Evolutionary conservation across 2,888 invertebrate species (phyloP).

Genomic region (Pinctada fucata): DNA sequence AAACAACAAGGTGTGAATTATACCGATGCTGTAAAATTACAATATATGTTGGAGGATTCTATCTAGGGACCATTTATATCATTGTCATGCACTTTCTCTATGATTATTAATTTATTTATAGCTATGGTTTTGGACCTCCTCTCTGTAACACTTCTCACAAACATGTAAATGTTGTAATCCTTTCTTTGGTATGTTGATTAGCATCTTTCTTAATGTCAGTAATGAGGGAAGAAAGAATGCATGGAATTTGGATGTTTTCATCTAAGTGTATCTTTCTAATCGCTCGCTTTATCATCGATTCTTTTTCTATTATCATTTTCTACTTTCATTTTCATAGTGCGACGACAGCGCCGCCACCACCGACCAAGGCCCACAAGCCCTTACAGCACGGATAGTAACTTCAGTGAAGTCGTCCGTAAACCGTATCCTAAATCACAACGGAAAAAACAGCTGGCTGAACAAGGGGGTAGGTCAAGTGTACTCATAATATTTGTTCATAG

Average conservation of each 20-base stretch:
- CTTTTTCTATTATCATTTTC: background rate
- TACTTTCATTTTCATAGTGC: conserved; percentile 41
- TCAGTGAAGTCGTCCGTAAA: conserved; percentile 73
- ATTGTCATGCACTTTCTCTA: too few relatives aligned
- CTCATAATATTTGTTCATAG: background rate
- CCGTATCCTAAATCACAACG: conserved; percentile 76
- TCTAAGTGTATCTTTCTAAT: too few relatives aligned
- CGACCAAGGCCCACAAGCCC: conserved; percentile 74
- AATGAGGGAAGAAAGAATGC: too few relatives aligned
- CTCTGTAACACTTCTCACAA: too few relatives aligned
- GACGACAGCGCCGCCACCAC: conserved; percentile 54
- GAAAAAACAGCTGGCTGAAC: conserved; percentile 71
- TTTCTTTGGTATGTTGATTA: too few relatives aligned
- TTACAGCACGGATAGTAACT: conserved; percentile 77
- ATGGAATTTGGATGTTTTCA: too few relatives aligned
- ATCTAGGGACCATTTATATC: too few relatives aligned
- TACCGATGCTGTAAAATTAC: background rate
- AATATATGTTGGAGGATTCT: too few relatives aligned
- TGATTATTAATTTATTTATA: too few relatives aligned
- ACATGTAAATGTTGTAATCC: too few relatives aligned
- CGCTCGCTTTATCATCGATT: background rate
- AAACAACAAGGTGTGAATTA: conserved; percentile 44
- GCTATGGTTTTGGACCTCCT: too few relatives aligned
- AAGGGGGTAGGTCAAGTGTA: conserved; percentile 49
- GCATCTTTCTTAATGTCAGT: too few relatives aligned